Evolutionary conservation across 2,113 vertebrate species (phyloP), one percentile per base, ranked within the genome.

Genomic region (Apistogramma diplotaenia): DNA sequence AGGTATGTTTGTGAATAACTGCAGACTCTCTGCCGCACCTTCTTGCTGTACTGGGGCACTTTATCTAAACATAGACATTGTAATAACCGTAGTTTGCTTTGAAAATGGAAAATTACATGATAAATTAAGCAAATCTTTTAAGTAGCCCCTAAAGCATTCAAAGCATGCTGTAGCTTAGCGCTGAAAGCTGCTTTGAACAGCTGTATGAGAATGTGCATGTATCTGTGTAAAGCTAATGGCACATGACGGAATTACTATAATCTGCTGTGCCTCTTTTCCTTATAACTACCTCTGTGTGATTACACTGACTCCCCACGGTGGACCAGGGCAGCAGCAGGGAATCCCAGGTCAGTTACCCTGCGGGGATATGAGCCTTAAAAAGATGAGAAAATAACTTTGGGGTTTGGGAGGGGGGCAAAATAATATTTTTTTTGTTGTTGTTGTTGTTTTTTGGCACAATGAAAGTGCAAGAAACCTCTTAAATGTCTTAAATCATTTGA

Each of bases 351-450:
- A 75, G 11, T 79, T 77, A 87, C 89, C 93, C 93, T 74, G 76
- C 87, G 92, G 93, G 91, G 83, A 90, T 85, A 79, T 76, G 57
- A 74, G 74, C 56, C 84, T 84, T 74, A 82, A 82, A 74, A 86
- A 90, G 86, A 89, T 87, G 81, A 92, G 77, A 87, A 79, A 93
- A 92, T 81, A 90, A 91, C 89, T 89, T 87, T 89, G 58, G 86
- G 85, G 79, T 85, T 85, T 4, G 3, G 82, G 82, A 82, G 89
- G 86, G 73, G 23, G 61, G n/a, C n/a, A n/a, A n/a, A n/a, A n/a
- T n/a, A n/a, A n/a, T n/a, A n/a, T n/a, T n/a, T n/a, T n/a, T n/a
- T n/a, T n/a, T n/a, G n/a, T n/a, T n/a, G n/a, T n/a, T n/a, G n/a
- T n/a, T n/a, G n/a, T n/a, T n/a, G n/a, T n/a, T n/a, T n/a, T n/a